Evolutionary conservation across 2,113 vertebrate species (phyloP), one percentile per base, ranked within the genome.

Genomic region (Oceanodroma tethys): DNA sequence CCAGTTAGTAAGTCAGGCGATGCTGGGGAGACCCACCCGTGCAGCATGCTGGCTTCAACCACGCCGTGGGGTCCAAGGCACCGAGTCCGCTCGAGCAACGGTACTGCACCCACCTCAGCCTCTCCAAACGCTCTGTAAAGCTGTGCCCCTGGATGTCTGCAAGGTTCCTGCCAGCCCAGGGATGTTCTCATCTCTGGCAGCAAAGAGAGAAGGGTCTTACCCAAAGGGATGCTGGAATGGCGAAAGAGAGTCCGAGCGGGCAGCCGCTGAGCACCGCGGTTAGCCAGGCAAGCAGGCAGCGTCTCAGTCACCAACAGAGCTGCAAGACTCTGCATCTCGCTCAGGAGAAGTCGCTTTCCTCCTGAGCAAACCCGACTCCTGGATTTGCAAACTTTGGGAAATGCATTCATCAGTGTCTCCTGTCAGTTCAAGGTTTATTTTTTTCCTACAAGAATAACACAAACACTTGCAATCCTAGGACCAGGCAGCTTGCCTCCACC

Each of bases 1-100:
- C 10, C 2, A 0, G 48, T 43, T 20, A 22, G 9, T 8, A 48
- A 55, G 7, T 10, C 45, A 40, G 43, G 4, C 0, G 1, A 36
- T 29, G 50, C 40, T 9, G 55, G 29, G 13, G n/a, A 16, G 10
- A 63, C 25, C 26, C 71, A 76, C 26, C 55, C 7, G 67, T 0
- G 0, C 32, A 42, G 42, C 20, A 7, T 2, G 9, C 21, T 10
- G 23, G 16, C 29, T 52, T 68, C 81, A 50, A 22, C 67, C 36
- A 43, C 0, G 0, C 42, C 60, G 11, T 0, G 11, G n/a, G 26
- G 45, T 43, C 32, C 21, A 67, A 53, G 32, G 25, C 60, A 62
- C 34, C 2, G 47, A 48, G 65, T 34, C 38, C 20, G 20, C 59
- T 66, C 4, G 0, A 53, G 25, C 38, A 27, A 66, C 1, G 1